Conservation (phyloP, 1,140 invertebrate species). For the Campodea augens region DNA sequence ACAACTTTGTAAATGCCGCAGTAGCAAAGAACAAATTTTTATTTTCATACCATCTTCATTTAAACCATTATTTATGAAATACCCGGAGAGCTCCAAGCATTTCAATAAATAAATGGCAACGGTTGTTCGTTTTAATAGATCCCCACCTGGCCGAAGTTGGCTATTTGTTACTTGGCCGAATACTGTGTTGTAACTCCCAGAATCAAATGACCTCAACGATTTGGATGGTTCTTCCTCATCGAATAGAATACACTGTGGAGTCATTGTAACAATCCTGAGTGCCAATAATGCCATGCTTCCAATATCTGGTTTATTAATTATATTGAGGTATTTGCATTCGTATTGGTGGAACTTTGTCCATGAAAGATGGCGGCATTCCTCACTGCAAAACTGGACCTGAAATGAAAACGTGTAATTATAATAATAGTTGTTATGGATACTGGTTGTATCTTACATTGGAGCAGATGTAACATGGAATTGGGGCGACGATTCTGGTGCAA, state of each 20-base stretch:
- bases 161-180: constrained; percentile 29
- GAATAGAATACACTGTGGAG: neutral
- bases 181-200: constrained; percentile 21
- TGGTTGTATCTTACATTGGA: constrained; percentile 23
- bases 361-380: constrained; percentile 25
- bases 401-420: constrained; percentile 8
- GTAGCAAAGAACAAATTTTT: constrained; percentile 26
- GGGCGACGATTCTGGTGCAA: constrained; percentile 19
- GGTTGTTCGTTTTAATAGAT: constrained; percentile 29
- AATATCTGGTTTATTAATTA: constrained; percentile 21
- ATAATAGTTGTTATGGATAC: neutral
- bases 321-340: constrained; percentile 31
- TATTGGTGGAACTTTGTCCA: constrained; percentile 29
- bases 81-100: constrained; percentile 25
- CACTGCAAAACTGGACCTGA: constrained; percentile 30
- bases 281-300: constrained; percentile 28
- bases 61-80: too few species aligned
- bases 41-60: too few species aligned
- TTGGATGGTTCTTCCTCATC: constrained; percentile 7
- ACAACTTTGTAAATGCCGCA: constrained; percentile 34
- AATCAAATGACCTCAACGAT: constrained; percentile 18
- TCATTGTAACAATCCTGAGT: constrained; percentile 26
- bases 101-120: constrained; percentile 33
- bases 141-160: constrained; percentile 22
- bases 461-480: constrained; percentile 31